Evolutionary conservation across 2,888 invertebrate genomes (phyloP).

Genomic region (Latrodectus hesperus): DNA sequence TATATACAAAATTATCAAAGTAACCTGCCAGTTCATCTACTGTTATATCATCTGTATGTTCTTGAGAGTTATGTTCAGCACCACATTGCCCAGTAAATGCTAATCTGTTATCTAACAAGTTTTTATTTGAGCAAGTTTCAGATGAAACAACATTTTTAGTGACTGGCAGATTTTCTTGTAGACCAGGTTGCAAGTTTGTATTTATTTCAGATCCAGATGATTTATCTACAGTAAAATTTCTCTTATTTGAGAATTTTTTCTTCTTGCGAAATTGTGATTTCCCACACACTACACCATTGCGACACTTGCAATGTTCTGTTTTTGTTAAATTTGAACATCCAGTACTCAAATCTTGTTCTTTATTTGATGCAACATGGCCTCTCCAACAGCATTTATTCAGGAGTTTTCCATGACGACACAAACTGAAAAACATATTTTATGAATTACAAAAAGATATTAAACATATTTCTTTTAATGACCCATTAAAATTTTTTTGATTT

Average conservation of each 20-base stretch:
- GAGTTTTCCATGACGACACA: conserved; percentile 35
- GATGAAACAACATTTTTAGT: conserved; percentile 44
- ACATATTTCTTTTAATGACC: too few relatives aligned
- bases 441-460: neutral
- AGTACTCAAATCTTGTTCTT: conserved; percentile 28
- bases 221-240: conserved; percentile 20
- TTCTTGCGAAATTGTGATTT: conserved; percentile 38
- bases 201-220: conserved; percentile 25
- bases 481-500: too few relatives aligned
- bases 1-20: conserved; percentile 95
- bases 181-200: conserved; percentile 22
- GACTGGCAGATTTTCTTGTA: conserved; percentile 35
- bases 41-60: conserved; percentile 82
- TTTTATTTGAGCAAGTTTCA: conserved; percentile 29
- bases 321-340: conserved; percentile 12
- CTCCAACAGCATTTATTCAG: conserved; percentile 21
- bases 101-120: conserved; percentile 40
- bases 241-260: conserved; percentile 26
- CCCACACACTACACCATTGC: conserved; percentile 7
- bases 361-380: conserved; percentile 2
- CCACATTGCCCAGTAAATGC: conserved; percentile 24
- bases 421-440: conserved; percentile 20
- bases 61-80: conserved; percentile 39
- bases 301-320: conserved; percentile 43
- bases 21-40: conserved; percentile 96